Evolutionary conservation across 2,113 vertebrate genomes (phyloP), one percentile per base, ranked within the genome.

Genomic region (Sander lucioperca): DNA sequence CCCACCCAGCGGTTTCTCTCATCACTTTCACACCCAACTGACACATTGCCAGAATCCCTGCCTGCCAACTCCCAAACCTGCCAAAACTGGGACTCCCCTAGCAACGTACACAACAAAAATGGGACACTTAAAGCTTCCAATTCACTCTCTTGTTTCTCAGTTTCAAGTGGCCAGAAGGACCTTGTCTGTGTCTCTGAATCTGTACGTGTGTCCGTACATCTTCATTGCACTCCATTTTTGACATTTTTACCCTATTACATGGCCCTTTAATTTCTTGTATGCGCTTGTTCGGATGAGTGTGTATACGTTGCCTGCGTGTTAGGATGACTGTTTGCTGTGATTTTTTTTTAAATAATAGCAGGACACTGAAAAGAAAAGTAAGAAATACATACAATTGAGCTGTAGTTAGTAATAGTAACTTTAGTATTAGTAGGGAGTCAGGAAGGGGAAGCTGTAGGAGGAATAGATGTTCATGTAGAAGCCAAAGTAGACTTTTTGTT

Each of bases 41-140:
- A 73, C 39, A 48, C 13, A 8, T 65, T 68, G 58, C 70, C 68
- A 50, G 72, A 74, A 74, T 33, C 54, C 53, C 65, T 71, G 65
- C 76, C 72, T 77, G 86, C 65, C 30, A 74, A 78, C 15, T 64
- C 63, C 47, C 50, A 58, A 74, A 19, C 57, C 36, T 69, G 64
- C 72, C 77, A 74, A 75, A 75, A 65, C 43, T 0, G 2, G 67
- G 50, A 36, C 23, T 43, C 15, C 27, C 1, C 18, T 12, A 69
- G 25, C n/a, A 79, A 82, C 18, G 36, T 57, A 86, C 43, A 25
- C 58, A 62, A 56, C 16, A 39, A 65, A 23, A 63, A 56, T 48
- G 36, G 48, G 15, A 57, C 25, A 39, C 48, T 27, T 48, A 19
- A 39, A 78, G 56, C 80, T 79, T 78, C 14, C 45, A 69, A 36